phyloP scores from a whole-genome alignment of 2,113 vertebrate species.

The Lutjanus erythropterus region DNA sequence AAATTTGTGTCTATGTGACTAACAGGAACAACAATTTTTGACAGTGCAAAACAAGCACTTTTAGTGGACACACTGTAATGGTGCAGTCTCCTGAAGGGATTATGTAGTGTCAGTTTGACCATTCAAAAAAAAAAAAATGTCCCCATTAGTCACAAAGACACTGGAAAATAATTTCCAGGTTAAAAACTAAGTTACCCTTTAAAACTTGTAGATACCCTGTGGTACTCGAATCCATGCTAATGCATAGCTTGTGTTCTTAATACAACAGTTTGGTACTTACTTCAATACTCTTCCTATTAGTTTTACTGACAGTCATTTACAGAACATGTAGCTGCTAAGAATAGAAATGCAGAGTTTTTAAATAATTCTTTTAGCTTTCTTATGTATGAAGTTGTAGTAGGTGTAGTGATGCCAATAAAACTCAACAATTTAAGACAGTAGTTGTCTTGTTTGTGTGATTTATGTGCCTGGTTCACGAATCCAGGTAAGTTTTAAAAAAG shows the following conservation, averaged over 20 bases:
- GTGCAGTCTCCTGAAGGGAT: too few species aligned
- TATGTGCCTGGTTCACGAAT: not conserved
- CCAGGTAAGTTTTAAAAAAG: not conserved
- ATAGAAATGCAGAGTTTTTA: slow-evolving; percentile 4
- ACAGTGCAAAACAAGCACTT: too few species aligned
- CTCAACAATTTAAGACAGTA: not conserved
- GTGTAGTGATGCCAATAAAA: slow-evolving; percentile 43
- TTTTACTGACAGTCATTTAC: not conserved
- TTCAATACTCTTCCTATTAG: not conserved
- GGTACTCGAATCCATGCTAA: not conserved
- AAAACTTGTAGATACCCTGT: not conserved
- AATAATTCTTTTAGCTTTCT: slow-evolving; percentile 41
- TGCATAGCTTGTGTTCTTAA: not conserved
- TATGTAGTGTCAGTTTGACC: too few species aligned
- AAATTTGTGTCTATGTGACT: too few species aligned
- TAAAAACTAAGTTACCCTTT: not conserved
- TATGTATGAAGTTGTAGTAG: slow-evolving; percentile 38
- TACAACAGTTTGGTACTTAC: not conserved
- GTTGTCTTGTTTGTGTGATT: not conserved
- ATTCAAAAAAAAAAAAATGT: too few species aligned
- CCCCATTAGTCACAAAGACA: too few species aligned
- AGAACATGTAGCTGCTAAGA: slow-evolving; percentile 33
- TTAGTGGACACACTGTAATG: too few species aligned
- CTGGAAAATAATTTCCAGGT: too few species aligned
- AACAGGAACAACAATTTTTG: too few species aligned